Conservation (phyloP, 2,888 invertebrate species). For the Agonopterix heracliana region DNA sequence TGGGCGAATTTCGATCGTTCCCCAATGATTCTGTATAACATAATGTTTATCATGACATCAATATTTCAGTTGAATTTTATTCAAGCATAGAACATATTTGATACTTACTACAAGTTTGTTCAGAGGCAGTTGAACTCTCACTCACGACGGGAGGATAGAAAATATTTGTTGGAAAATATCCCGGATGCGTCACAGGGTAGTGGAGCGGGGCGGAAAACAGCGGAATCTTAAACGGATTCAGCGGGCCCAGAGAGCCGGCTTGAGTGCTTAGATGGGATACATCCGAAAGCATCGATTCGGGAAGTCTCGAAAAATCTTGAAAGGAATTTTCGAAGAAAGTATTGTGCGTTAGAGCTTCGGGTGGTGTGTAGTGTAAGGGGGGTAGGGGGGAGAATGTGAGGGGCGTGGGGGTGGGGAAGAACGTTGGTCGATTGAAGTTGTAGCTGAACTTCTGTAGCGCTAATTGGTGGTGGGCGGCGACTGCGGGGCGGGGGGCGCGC, state of each 20-base stretch:
- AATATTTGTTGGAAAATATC: constrained; percentile 63
- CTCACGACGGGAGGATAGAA: constrained; percentile 56
- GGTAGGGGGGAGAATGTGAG: constrained; percentile 43
- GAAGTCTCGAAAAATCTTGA: constrained; percentile 45
- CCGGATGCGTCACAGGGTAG: constrained; percentile 51
- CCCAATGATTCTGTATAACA: constrained; percentile 21
- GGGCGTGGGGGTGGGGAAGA: constrained; percentile 36
- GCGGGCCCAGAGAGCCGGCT: constrained; percentile 33
- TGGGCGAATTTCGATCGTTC: constrained; percentile 13
- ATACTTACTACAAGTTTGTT: constrained; percentile 35
- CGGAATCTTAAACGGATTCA: constrained; percentile 58
- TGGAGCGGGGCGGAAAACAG: constrained; percentile 51
- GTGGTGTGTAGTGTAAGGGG: constrained; percentile 39
- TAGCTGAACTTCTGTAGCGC: constrained; percentile 69
- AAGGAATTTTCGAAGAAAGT: constrained; percentile 44
- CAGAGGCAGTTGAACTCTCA: constrained; percentile 37
- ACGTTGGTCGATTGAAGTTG: constrained; percentile 47
- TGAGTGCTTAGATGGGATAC: constrained; percentile 37
- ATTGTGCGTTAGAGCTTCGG: constrained; percentile 27
- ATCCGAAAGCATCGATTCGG: constrained; percentile 34
- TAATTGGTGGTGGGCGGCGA: constrained; percentile 47
- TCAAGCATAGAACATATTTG: neutral
- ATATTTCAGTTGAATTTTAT: too few species aligned
- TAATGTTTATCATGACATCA: neutral
- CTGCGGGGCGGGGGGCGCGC: constrained; percentile 82